Evolutionary conservation across 2,888 invertebrate species (phyloP), one percentile per base, ranked within the genome.

Genomic region (Agonopterix alstromeriana): DNA sequence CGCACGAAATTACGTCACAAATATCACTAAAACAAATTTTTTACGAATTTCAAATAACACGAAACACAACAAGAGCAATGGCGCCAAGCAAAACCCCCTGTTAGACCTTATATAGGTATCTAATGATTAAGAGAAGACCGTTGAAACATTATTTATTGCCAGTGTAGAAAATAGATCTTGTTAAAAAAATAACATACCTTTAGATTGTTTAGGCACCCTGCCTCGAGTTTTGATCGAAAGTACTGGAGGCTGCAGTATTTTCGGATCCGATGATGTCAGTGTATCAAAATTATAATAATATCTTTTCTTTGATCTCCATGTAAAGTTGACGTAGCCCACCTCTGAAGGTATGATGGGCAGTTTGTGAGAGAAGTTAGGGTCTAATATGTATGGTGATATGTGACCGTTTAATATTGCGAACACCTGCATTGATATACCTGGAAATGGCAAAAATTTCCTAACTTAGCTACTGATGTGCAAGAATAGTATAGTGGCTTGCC

Each of bases 291-390:
- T 92, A 75, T 97, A 97, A 67, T 91, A 93, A 75, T 95, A 96
- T 71, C 94, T 94, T 75, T 94, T 94, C 57, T 95, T 95, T 1
- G 96, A 94, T 69, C 94, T 93, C 97, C 97, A 97, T 43, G 97
- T 97, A 73, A 97, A 97, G 82, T 97, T 97, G 1, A 97, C 96
- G 73, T 93, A 94, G 53, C 94, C 94, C 17, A 98, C 96, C 88
- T 98, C 97, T 4, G 97, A 94, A 1, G 98, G 98, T 70, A 98
- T 97, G 50, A 95, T 93, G 43, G 97, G 97, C 58, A 98, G 87
- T 73, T 96, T 94, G 70, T 94, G 94, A 63, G 97, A 97, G 71
- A 98, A 95, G 73, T 96, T 95, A 1, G 97, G 97, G 72, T 97
- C 97, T 60, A 95, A 84, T 48, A 98, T 93, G 79, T 97, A 96